Evolutionary conservation across 2,888 invertebrate species (phyloP), one percentile per base, ranked within the genome.

Genomic region (Hemaris fuciformis): DNA sequence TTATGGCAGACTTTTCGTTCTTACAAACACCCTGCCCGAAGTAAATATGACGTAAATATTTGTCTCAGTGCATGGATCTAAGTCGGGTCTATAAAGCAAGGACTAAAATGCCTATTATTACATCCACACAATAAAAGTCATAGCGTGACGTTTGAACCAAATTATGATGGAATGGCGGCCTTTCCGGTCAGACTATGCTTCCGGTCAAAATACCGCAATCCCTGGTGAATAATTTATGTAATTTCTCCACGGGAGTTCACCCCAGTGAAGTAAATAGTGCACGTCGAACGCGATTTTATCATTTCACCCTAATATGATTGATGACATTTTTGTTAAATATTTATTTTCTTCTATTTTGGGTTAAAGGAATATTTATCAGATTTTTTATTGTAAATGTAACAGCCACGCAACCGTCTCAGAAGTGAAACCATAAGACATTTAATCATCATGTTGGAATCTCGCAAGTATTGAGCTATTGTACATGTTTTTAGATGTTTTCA

Each of bases 91-190:
- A n/a, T n/a, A n/a, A n/a, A n/a, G n/a, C n/a, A n/a, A n/a, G n/a
- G n/a, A n/a, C n/a, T 38, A 3, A 13, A 38, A 13, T n/a, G 38
- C 13, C n/a, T n/a, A 38, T 45, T 22, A 45, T 22, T 20, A 45
- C 15, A 5, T n/a, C 18, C 1, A 34, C 34, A 3, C 1, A 56
- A 41, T 41, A 57, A 41, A 25, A 53, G 13, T 8, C 58, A 27
- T 59, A 43, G 58, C 58, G 58, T 59, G 58, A 59, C 58, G 58
- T 59, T 13, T 6, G 23, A 59, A 6, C 25, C 42, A 60, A 63
- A 60, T 63, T 63, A 63, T 63, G 63, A 63, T 60, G 60, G 60
- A 63, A 63, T 63, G 57, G 57, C 57, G 45, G 48, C 46, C 48
- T 48, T 60, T 63, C 63, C 63, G 63, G 60, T 60, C 60, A 46